These are phyloP conservation scores for Ormia ochracea DNA, from an alignment of 2,888 invertebrate species.

Conservation along the genomic window DNA sequence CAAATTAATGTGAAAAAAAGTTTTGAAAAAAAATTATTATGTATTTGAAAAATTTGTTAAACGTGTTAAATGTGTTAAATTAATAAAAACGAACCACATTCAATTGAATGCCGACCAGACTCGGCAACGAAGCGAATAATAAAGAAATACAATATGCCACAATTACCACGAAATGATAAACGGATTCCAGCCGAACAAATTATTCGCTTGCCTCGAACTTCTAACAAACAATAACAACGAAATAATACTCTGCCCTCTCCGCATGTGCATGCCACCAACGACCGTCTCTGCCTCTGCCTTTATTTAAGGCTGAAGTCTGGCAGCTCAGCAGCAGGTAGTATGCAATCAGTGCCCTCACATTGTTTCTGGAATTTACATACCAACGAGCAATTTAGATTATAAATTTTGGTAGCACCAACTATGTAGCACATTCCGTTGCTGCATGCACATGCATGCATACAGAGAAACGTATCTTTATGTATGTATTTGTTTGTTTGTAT, in stretches of 20 bases:
- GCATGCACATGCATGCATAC: neutral
- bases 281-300: neutral
- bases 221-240: conserved; percentile 7
- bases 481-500: neutral
- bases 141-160: conserved; percentile 11
- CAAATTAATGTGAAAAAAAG: conserved; percentile 10
- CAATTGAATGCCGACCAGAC: neutral
- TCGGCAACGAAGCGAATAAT: neutral
- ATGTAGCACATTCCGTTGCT: conserved; percentile 19
- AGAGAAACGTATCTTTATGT: no score
- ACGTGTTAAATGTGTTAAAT: conserved; percentile 52
- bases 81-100: conserved; percentile 44
- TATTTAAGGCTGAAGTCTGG: neutral
- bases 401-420: conserved; percentile 20
- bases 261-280: neutral
- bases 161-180: conserved; percentile 46
- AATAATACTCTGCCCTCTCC: neutral
- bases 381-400: conserved; percentile 34
- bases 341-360: conserved; percentile 31
- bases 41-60: conserved; percentile 36
- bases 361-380: conserved; percentile 42
- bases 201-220: conserved; percentile 24
- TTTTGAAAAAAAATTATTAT: neutral
- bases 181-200: conserved; percentile 24
- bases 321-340: conserved; percentile 10